A percentile compares a stretch with the other conserved stretches of the same genome.
phyloP scores from a whole-genome alignment of 2,113 vertebrate species.

The Python bivittatus region DNA sequence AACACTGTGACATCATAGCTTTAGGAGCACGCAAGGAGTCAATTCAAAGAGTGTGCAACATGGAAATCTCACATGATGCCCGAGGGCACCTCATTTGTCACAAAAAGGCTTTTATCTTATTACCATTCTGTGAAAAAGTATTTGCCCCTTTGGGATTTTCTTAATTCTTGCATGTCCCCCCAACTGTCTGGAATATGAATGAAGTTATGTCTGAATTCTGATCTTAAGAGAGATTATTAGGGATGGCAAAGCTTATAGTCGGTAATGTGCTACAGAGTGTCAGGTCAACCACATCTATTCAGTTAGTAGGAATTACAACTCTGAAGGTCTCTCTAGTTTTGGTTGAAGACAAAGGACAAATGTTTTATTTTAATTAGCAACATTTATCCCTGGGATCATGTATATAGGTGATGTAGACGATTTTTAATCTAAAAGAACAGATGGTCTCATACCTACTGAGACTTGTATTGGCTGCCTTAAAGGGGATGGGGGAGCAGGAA shows the following conservation, averaged over 20 bases:
- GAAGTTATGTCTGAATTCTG: neutral
- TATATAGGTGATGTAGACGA: slow-evolving; percentile 68
- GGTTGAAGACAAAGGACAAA: slow-evolving; percentile 73
- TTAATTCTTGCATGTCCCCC: no score
- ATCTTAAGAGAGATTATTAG: neutral
- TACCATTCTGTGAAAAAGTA: no score
- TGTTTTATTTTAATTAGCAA: slow-evolving; percentile 77
- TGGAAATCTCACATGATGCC: neutral
- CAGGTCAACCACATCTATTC: neutral
- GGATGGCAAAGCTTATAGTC: no score
- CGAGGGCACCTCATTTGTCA: no score
- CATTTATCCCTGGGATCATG: slow-evolving; percentile 81
- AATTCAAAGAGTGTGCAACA: no score
- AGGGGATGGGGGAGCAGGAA: slow-evolving; percentile 52
- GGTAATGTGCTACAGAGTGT: neutral
- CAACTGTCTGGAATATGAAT: neutral
- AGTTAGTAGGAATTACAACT: neutral
- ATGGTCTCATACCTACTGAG: slow-evolving; percentile 77
- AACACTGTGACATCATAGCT: no score
- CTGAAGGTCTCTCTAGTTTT: neutral
- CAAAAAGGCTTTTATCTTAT: no score
- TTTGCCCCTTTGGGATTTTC: no score
- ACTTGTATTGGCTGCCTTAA: slow-evolving; percentile 68
- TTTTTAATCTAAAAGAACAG: slow-evolving; percentile 80
- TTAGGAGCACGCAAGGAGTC: no score